Percentiles rank a stretch among this genome's conserved stretches.
These are phyloP conservation scores for Irena cyanogastra DNA, from an alignment of 2,113 vertebrate genomes.

Conservation along the genomic window DNA sequence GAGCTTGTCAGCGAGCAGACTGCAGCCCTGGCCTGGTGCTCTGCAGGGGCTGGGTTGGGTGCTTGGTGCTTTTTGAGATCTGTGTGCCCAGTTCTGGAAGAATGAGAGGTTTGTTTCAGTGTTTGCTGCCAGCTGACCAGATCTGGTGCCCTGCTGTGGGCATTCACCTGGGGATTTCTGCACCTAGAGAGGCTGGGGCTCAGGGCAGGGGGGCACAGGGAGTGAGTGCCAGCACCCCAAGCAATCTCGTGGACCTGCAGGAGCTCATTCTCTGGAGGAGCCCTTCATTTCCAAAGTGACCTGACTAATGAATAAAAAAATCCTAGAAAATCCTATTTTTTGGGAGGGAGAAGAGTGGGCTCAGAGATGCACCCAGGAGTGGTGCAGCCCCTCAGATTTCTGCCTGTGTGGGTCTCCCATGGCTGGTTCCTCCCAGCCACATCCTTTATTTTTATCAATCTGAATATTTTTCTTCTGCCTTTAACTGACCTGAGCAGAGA, in stretches of 20 bases:
- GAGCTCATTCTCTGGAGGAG: neutral
- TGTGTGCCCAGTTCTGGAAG: neutral
- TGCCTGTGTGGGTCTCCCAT: neutral
- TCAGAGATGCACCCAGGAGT: neutral
- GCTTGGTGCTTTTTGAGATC: neutral
- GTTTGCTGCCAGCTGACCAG: neutral
- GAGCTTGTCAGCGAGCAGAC: neutral
- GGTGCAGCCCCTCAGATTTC: neutral
- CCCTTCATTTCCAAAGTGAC: neutral
- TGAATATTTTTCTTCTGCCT: neutral
- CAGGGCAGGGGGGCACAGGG: neutral
- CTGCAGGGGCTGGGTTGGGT: neutral
- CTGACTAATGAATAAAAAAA: neutral
- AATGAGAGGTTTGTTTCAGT: neutral
- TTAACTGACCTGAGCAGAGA: neutral
- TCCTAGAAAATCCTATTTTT: accelerated
- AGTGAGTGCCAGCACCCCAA: neutral
- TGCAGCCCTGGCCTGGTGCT: neutral
- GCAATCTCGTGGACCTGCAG: neutral
- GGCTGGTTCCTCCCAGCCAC: constrained; percentile 1
- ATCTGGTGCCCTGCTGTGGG: neutral
- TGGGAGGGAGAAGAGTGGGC: neutral
- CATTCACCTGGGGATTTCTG: accelerated
- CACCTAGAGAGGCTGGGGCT: neutral
- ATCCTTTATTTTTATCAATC: neutral